Evolutionary conservation across 2,888 invertebrate genomes (phyloP).

Genomic region (Drosophila lutescens): DNA sequence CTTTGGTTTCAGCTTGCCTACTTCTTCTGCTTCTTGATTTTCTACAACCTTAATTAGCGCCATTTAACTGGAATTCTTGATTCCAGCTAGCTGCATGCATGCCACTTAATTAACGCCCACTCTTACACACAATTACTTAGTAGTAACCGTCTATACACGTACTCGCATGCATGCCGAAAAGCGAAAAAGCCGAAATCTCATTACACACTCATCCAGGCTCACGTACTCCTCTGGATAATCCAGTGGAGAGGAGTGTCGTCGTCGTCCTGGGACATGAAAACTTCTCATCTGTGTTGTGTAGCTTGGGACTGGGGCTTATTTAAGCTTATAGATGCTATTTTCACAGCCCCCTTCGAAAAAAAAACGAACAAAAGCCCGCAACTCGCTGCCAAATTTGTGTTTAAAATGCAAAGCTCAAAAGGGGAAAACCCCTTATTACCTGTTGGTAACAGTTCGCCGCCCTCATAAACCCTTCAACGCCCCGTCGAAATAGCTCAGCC

Average conservation of each 20-base stretch:
- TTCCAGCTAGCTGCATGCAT: slow-evolving; percentile 38
- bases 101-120: slow-evolving; percentile 39
- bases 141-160: slow-evolving; percentile 7
- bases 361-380: slow-evolving; percentile 3
- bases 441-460: slow-evolving; percentile 59
- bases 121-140: slow-evolving; percentile 22
- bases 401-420: slow-evolving; percentile 66
- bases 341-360: slow-evolving; percentile 34
- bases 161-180: slow-evolving; percentile 19
- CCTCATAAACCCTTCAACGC: slow-evolving; percentile 62
- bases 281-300: slow-evolving; percentile 40
- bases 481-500: slow-evolving; percentile 68
- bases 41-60: slow-evolving; percentile 7
- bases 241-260: slow-evolving; percentile 26
- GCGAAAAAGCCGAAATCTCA: slow-evolving; percentile 22
- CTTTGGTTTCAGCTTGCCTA: slow-evolving; percentile 21
- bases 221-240: slow-evolving; percentile 21
- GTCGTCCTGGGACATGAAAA: slow-evolving; percentile 52
- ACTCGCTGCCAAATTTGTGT: slow-evolving; percentile 31
- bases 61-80: slow-evolving; percentile 13
- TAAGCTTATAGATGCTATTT: slow-evolving; percentile 73
- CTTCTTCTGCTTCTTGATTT: neutral
- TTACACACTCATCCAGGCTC: slow-evolving; percentile 33
- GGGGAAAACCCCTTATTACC: slow-evolving; percentile 55
- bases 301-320: slow-evolving; percentile 64